Conservation (phyloP, 64 coral and sea anemone genomes). For the Acropora tenuis region DNA sequence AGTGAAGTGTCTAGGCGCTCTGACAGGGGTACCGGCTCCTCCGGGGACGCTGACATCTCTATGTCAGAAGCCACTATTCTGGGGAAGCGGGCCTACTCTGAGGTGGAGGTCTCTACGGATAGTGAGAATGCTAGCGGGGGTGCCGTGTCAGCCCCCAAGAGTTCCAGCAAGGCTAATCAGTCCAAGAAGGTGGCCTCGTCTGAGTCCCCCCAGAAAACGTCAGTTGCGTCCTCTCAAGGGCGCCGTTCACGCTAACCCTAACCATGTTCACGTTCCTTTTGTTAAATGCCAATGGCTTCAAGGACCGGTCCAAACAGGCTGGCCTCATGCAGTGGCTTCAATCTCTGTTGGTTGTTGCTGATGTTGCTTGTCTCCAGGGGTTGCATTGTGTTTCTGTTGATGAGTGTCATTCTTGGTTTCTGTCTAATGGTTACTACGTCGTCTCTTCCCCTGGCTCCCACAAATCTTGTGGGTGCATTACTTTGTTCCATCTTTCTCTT, state of each 20-base stretch:
- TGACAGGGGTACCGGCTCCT: too few species aligned
- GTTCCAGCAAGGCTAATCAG: too few species aligned
- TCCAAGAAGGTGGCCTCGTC: too few species aligned
- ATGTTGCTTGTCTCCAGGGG: constrained; percentile 35
- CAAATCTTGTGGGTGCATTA: constrained; percentile 6
- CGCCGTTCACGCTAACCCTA: background rate
- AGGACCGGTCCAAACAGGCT: background rate
- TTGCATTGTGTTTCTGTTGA: background rate
- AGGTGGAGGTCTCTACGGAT: too few species aligned
- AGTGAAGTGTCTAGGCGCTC: too few species aligned
- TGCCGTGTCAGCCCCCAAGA: too few species aligned
- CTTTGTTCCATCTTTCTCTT: background rate
- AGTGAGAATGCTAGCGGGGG: too few species aligned
- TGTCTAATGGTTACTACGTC: background rate
- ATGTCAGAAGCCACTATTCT: too few species aligned
- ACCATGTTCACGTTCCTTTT: background rate
- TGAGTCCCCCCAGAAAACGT: too few species aligned
- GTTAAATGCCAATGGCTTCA: background rate
- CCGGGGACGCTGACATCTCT: too few species aligned
- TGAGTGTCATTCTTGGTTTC: constrained; percentile 2
- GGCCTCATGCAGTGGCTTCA: background rate
- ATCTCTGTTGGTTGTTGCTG: background rate
- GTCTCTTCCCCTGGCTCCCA: background rate
- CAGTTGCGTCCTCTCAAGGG: too few species aligned
- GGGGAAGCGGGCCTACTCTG: too few species aligned